Evolutionary conservation across 2,113 vertebrate genomes (phyloP).

Genomic region (Pantherophis guttatus): DNA sequence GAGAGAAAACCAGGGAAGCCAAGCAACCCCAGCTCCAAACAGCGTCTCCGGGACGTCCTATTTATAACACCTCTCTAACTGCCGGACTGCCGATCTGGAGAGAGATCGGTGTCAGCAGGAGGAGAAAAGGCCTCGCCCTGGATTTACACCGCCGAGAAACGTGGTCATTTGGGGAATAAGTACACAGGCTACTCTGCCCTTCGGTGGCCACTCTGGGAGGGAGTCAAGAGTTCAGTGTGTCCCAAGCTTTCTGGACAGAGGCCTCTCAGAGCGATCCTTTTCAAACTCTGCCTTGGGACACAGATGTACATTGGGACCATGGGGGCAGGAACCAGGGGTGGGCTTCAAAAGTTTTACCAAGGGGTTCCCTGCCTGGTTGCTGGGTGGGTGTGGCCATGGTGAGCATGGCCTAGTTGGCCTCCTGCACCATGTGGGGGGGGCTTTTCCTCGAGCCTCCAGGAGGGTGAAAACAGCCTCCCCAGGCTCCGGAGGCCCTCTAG

Average conservation of each 20-base stretch:
- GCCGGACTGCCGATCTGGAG: constrained; percentile 66
- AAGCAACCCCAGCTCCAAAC: constrained; percentile 70
- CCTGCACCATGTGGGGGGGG: no score
- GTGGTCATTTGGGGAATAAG: background rate
- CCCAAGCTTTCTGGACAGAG: background rate
- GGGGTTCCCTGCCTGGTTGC: no score
- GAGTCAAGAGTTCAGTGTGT: background rate
- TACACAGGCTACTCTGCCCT: background rate
- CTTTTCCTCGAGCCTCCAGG: no score
- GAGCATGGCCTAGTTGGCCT: no score
- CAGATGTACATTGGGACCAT: background rate
- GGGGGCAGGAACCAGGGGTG: no score
- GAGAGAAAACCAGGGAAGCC: no score
- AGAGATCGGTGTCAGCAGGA: constrained; percentile 39
- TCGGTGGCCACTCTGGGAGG: background rate
- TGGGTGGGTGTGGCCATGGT: no score
- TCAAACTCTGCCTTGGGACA: background rate
- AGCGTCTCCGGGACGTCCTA: constrained; percentile 81
- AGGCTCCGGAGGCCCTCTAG: no score
- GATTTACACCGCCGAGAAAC: background rate
- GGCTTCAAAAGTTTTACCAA: no score
- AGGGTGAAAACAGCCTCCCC: no score
- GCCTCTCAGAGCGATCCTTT: background rate
- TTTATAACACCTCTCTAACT: constrained; percentile 88
- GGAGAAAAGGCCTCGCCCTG: constrained; percentile 5